These are phyloP conservation scores for Lysandra bellargus DNA, from an alignment of 2,888 invertebrate species.

Conservation along the genomic window DNA sequence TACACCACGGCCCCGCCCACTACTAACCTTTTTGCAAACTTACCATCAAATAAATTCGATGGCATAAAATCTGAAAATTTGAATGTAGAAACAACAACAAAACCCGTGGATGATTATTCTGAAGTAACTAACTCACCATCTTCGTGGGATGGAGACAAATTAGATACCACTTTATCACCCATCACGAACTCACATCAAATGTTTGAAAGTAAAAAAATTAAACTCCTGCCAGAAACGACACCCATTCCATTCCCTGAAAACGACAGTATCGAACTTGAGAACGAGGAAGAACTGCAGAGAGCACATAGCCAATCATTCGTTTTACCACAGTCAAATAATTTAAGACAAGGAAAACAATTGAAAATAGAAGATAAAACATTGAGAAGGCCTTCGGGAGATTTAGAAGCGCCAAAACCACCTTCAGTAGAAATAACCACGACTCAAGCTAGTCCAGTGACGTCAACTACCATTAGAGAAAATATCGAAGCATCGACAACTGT, in stretches of 20 bases:
- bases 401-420: slow-evolving; percentile 66
- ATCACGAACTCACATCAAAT: slow-evolving; percentile 53
- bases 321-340: slow-evolving; percentile 76
- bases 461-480: slow-evolving; percentile 55
- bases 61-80: slow-evolving; percentile 53
- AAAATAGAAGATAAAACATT: slow-evolving; percentile 52
- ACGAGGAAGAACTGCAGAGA: slow-evolving; percentile 83
- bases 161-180: slow-evolving; percentile 56
- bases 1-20: slow-evolving; percentile 64
- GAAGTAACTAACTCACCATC: slow-evolving; percentile 71
- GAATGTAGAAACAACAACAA: slow-evolving; percentile 60
- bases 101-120: slow-evolving; percentile 70
- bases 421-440: slow-evolving; percentile 56
- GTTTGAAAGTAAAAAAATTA: slow-evolving; percentile 71
- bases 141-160: slow-evolving; percentile 68
- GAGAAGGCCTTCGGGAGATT: slow-evolving; percentile 64
- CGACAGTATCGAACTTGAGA: slow-evolving; percentile 73
- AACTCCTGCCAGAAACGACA: slow-evolving; percentile 56
- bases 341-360: slow-evolving; percentile 68
- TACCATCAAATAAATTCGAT: slow-evolving; percentile 59
- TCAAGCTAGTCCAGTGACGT: slow-evolving; percentile 57
- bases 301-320: slow-evolving; percentile 86
- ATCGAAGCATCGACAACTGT: slow-evolving; percentile 53
- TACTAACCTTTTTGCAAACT: slow-evolving; percentile 65
- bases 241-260: slow-evolving; percentile 67